Evolutionary conservation across 2,888 invertebrate genomes (phyloP).

Genomic region (Drosophila picticornis): DNA sequence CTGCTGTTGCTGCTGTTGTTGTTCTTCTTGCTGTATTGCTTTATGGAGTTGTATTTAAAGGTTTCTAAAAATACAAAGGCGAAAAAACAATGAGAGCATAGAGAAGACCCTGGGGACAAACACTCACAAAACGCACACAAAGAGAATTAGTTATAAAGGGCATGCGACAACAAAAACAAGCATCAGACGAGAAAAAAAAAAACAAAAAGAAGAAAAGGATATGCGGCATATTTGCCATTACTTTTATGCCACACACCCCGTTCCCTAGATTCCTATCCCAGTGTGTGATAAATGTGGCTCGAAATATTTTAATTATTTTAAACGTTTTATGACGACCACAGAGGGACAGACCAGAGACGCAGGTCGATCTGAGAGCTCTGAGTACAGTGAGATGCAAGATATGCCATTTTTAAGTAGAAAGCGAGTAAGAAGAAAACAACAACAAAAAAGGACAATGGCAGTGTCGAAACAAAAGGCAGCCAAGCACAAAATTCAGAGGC

Average conservation of each 20-base stretch:
- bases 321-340: constrained; percentile 80
- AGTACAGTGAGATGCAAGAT: constrained; percentile 64
- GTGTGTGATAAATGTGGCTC: constrained; percentile 81
- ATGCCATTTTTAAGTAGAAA: constrained; percentile 55
- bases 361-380: background rate
- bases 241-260: constrained; percentile 32
- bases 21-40: constrained; percentile 29
- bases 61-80: constrained; percentile 78
- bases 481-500: constrained; percentile 60
- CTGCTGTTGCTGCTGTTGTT: constrained; percentile 15
- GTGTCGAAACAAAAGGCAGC: constrained; percentile 70
- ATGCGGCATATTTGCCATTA: constrained; percentile 75
- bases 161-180: constrained; percentile 44
- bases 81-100: constrained; percentile 58
- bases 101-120: constrained; percentile 57
- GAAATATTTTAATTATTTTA: constrained; percentile 84
- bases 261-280: constrained; percentile 16
- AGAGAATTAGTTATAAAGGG: constrained; percentile 76
- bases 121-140: constrained; percentile 41
- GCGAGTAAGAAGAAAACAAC: constrained; percentile 27
- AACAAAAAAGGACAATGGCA: constrained; percentile 62
- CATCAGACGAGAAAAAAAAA: constrained; percentile 29
- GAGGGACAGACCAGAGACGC: constrained; percentile 15
- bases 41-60: constrained; percentile 74
- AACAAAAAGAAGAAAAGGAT: constrained; percentile 47